A percentile compares a stretch with the other conserved stretches of the same genome.
phyloP scores from a whole-genome alignment of 2,797 vertebrate species.

The Valencia hispanica region DNA sequence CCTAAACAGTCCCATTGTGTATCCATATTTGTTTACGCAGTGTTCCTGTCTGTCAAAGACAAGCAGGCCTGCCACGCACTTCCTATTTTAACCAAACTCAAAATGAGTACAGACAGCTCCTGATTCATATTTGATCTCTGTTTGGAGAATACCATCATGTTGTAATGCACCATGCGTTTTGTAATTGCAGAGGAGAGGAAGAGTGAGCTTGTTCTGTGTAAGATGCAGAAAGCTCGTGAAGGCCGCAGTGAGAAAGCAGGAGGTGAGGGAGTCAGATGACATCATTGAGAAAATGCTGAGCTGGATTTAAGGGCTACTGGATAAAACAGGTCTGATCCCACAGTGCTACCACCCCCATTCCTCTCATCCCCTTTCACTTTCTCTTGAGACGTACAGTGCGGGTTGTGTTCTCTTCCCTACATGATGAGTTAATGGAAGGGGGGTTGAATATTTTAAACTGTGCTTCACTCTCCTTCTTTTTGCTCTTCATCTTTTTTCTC shows the following conservation, averaged over 20 bases:
- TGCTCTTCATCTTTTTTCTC: slow-evolving; percentile 35
- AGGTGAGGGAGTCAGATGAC: slow-evolving; percentile 70
- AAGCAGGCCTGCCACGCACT: slow-evolving; percentile 10
- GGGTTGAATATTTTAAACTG: slow-evolving; percentile 84
- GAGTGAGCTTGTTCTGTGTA: slow-evolving; percentile 49
- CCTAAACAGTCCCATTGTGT: not conserved
- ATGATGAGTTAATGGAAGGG: slow-evolving; percentile 78
- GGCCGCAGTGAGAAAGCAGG: slow-evolving; percentile 58
- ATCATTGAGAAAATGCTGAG: slow-evolving; percentile 79
- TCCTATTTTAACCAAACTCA: slow-evolving; percentile 28
- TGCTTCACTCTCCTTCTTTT: slow-evolving; percentile 62
- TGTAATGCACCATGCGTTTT: slow-evolving; percentile 47
- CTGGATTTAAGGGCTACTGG: slow-evolving; percentile 73
- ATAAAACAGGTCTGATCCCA: slow-evolving; percentile 68
- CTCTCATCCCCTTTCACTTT: slow-evolving; percentile 22
- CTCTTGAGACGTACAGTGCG: slow-evolving; percentile 73
- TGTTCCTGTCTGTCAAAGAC: not conserved
- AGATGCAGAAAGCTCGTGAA: slow-evolving; percentile 49
- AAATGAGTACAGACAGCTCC: slow-evolving; percentile 34
- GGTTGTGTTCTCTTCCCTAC: slow-evolving; percentile 70
- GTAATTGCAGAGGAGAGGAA: slow-evolving; percentile 38
- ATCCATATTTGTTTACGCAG: not conserved
- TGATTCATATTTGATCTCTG: slow-evolving; percentile 48
- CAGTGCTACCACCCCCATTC: slow-evolving; percentile 41
- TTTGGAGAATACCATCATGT: slow-evolving; percentile 43